These are phyloP conservation scores for Pangasianodon hypophthalmus DNA, from an alignment of 2,113 vertebrate species.

Conservation along the genomic window DNA sequence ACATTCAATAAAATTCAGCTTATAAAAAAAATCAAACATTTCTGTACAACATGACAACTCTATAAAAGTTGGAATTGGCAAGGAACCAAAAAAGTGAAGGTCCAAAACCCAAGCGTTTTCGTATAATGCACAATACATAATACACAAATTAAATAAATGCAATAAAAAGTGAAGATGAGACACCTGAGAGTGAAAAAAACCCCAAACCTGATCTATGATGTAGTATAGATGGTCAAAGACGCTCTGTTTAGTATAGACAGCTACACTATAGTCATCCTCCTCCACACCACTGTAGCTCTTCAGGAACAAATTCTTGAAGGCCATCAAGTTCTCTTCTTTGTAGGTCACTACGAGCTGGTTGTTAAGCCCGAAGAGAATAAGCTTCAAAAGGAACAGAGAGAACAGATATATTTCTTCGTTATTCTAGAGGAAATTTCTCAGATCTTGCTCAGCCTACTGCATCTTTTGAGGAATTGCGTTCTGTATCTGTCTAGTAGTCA, in stretches of 20 bases:
- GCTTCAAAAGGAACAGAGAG: conserved; percentile 69
- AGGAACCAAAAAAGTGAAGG: neutral
- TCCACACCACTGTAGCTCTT: conserved; percentile 86
- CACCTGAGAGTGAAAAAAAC: neutral
- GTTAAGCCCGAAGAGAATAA: conserved; percentile 90
- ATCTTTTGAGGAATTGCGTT: neutral
- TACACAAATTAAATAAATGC: neutral
- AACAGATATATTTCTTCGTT: neutral
- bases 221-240: conserved; percentile 84
- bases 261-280: conserved; percentile 87
- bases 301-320: conserved; percentile 91
- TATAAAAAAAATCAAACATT: no score
- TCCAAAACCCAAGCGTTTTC: neutral
- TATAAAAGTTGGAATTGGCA: no score
- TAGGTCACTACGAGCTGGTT: conserved; percentile 95
- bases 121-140: neutral
- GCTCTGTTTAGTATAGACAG: conserved; percentile 83
- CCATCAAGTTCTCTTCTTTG: conserved; percentile 88
- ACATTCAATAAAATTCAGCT: no score
- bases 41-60: no score
- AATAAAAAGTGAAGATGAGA: neutral
- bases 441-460: neutral
- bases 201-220: conserved; percentile 85
- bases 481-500: neutral
- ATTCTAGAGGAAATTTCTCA: neutral